These are phyloP conservation scores for Xenopus laevis DNA, from an alignment of 2,113 vertebrate genomes.

Conservation along the genomic window DNA sequence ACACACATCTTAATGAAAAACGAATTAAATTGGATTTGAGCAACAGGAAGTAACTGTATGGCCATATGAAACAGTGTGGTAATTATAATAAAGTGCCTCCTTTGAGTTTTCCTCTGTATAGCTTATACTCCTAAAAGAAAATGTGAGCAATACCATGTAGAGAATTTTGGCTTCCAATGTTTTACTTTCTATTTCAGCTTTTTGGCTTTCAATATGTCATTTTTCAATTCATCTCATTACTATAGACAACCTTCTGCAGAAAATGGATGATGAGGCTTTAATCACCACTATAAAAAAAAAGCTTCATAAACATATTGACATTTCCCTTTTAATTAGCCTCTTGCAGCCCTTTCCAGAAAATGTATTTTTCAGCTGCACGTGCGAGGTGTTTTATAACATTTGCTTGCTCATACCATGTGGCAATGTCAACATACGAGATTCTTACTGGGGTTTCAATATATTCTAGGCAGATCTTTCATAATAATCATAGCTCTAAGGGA, in stretches of 20 bases:
- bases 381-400: slow-evolving; percentile 10
- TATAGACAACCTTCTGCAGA: not conserved
- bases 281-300: not conserved
- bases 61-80: no score
- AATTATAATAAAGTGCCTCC: no score
- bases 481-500: not conserved
- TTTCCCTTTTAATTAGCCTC: slow-evolving; percentile 9
- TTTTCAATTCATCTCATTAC: slow-evolving; percentile 11
- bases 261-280: slow-evolving; percentile 20
- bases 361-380: not conserved
- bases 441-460: not conserved
- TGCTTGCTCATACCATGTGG: no score
- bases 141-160: no score
- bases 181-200: no score
- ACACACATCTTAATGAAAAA: no score
- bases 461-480: not conserved
- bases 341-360: slow-evolving; percentile 3
- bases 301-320: slow-evolving; percentile 16
- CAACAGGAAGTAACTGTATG: no score
- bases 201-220: not conserved
- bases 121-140: no score
- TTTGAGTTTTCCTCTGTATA: no score
- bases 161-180: no score
- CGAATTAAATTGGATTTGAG: no score
- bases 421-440: not conserved